These are phyloP conservation scores for Flabesymbios commensalis DNA, from an alignment of 2,888 invertebrate genomes.

Conservation along the genomic window DNA sequence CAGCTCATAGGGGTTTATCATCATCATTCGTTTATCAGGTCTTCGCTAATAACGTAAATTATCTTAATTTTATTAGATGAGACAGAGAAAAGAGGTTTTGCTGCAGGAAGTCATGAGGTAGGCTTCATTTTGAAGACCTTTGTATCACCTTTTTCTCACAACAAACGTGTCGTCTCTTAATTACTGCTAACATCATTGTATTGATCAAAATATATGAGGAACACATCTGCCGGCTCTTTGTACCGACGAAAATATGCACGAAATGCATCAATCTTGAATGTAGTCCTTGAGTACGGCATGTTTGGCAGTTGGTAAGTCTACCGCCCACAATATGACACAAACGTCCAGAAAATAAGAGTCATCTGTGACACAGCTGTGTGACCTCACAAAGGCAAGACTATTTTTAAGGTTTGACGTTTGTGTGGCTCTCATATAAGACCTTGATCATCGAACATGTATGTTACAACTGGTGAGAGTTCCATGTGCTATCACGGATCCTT, in stretches of 20 bases:
- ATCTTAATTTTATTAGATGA: background rate
- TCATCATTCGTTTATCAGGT: background rate
- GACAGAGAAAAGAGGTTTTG: too few species aligned
- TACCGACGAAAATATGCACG: background rate
- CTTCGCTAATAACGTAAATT: too few species aligned
- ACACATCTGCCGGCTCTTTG: background rate
- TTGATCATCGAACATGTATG: constrained; percentile 7
- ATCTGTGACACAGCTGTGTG: background rate
- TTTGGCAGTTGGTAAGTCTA: background rate
- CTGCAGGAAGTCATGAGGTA: too few species aligned
- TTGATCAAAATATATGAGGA: constrained; percentile 5
- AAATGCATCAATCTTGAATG: constrained; percentile 6
- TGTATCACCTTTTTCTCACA: too few species aligned
- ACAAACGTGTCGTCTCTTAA: too few species aligned
- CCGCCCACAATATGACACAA: constrained; percentile 6
- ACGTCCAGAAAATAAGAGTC: constrained; percentile 5
- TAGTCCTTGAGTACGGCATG: constrained; percentile 2
- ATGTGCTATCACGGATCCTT: too few species aligned
- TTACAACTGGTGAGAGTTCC: constrained; percentile 6
- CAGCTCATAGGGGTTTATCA: background rate
- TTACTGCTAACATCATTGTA: background rate
- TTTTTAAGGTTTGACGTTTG: background rate
- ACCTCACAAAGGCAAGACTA: constrained; percentile 3
- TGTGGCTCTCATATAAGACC: constrained; percentile 4
- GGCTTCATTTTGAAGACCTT: too few species aligned